Base-by-base conservation (phyloP, 2,113 vertebrate genomes). In the Rhinogobius similis region DNA sequence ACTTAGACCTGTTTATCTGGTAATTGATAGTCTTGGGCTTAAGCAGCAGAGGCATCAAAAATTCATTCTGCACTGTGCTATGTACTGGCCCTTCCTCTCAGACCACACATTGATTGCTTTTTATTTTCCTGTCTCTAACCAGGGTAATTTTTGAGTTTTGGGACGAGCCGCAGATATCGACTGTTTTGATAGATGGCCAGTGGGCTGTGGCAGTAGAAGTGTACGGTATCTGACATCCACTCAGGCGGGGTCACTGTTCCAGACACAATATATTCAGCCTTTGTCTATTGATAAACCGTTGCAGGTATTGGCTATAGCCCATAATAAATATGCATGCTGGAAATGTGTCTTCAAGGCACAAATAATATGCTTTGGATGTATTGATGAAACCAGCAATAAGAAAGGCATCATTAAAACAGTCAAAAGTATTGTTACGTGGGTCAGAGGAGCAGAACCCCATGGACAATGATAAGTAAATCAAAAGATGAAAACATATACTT, bases 21-120 rank as follows among this genome's bases (percentile, higher is more conserved):
- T 90, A 90, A 92, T 90, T 90, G 89, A 92, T 92, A 89, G 89
- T 88, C 82, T 87, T 71, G 79, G 75, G 85, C 81, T 86, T 86
- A 88, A 90, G 82, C 87, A 87, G 87, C 80, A 73, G 75, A 76
- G 77, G 85, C 87, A 90, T 92, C 89, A 91, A 81, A 86, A 89
- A 91, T 89, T 87, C 86, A 87, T 87, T 73, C 73, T 71, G 81
- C 81, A 68, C 70, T 79, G 76, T 72, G 81, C 78, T 14, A 55
- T 55, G 75, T 68, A 75, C 84, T 67, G 73, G 75, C 72, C 81
- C 76, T 75, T 77, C 80, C 74, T 77, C 73, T 82, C 77, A 84
- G 63, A 81, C 78, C 81, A 82, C 81, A 76, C 82, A 91, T 91
- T 89, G 87, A 91, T 91, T 88, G 80, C 72, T 76, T 90, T 84